Evolutionary conservation across 2,888 invertebrate species (phyloP).

Genomic region (Leucoma salicis): DNA sequence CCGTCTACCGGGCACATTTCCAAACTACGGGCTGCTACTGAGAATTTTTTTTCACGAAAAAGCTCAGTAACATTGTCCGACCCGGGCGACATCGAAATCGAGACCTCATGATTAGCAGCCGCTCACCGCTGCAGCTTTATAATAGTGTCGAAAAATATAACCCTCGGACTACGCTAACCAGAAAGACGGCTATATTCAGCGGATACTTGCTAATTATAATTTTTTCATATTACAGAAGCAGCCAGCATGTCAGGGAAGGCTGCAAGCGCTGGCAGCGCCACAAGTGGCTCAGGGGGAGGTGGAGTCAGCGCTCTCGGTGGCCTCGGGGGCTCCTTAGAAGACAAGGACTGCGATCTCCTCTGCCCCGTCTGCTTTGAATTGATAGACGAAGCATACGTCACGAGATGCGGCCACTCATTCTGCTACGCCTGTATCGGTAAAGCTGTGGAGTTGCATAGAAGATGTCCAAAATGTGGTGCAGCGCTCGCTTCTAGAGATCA

Average conservation of each 20-base stretch:
- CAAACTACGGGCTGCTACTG: too few species aligned
- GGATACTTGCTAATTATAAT: neutral
- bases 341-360: slow-evolving; percentile 83
- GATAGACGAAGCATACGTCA: slow-evolving; percentile 94
- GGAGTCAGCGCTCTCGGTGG: slow-evolving; percentile 75
- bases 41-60: too few species aligned
- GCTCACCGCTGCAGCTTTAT: too few species aligned
- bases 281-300: slow-evolving; percentile 38
- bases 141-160: too few species aligned
- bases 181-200: too few species aligned
- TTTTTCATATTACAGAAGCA: neutral
- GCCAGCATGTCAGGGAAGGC: slow-evolving; percentile 43
- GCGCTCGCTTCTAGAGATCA: slow-evolving; percentile 85
- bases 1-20: too few species aligned
- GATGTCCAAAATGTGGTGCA: slow-evolving; percentile 92
- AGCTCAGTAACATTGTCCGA: too few species aligned
- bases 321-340: slow-evolving; percentile 84
- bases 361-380: slow-evolving; percentile 94
- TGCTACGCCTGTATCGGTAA: slow-evolving; percentile 92
- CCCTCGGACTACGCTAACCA: too few species aligned
- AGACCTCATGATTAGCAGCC: too few species aligned
- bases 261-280: slow-evolving; percentile 64
- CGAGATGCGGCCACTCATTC: slow-evolving; percentile 96
- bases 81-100: too few species aligned
- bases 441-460: slow-evolving; percentile 89